Percentiles rank a stretch among this genome's conserved stretches.
These are phyloP conservation scores for Catostylus mosaicus DNA, from an alignment of 30 jellyfish, hydroid and myxozoan species.

Conservation along the genomic window DNA sequence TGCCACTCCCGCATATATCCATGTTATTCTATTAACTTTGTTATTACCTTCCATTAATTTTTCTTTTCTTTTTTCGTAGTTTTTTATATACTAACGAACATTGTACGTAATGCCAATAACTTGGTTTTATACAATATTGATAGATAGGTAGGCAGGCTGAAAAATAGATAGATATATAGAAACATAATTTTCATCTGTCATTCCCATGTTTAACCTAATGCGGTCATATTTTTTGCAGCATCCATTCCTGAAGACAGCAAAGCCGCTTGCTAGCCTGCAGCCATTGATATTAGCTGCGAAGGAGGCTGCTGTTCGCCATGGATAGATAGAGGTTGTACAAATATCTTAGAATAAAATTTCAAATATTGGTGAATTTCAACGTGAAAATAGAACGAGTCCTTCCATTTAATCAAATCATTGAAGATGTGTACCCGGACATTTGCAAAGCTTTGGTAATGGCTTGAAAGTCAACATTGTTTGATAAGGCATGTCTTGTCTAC, in stretches of 20 bases:
- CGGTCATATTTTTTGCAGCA: constrained; percentile 83
- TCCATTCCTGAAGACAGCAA: constrained; percentile 96
- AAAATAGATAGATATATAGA: no score
- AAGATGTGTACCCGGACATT: neutral
- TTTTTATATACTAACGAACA: no score
- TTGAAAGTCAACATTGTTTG: neutral
- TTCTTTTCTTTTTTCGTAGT: no score
- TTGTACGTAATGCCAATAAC: no score
- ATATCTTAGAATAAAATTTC: constrained; percentile 44
- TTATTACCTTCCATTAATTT: no score
- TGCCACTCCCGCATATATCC: no score
- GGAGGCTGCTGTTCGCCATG: constrained; percentile 99
- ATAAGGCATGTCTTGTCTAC: neutral
- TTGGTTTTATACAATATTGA: no score
- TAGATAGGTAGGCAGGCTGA: no score
- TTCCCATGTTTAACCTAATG: no score
- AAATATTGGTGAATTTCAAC: constrained; percentile 30
- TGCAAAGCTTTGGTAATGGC: neutral
- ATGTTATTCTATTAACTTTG: no score
- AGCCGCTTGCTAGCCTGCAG: constrained; percentile 98
- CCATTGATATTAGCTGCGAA: constrained; percentile 99
- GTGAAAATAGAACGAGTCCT: neutral
- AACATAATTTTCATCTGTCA: no score
- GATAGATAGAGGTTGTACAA: constrained; percentile 67
- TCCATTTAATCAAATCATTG: constrained; percentile 9